Base-by-base conservation (phyloP, 2,888 invertebrate species). In the Drosophila aldrichi region DNA sequence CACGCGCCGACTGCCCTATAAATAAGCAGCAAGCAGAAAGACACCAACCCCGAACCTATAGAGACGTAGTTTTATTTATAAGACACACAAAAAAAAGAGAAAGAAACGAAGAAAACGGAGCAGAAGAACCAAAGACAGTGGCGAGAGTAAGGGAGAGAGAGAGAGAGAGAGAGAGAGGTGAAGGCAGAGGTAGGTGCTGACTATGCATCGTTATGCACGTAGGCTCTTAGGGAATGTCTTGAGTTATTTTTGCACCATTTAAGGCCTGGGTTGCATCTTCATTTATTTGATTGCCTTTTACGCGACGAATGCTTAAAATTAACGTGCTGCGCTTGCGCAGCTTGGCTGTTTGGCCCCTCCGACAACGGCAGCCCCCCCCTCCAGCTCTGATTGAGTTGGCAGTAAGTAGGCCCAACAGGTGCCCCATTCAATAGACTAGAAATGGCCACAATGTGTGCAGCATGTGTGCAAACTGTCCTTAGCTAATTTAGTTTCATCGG, bases 1-100 rank as follows among this genome's bases (percentile, higher is more conserved):
- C 89, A 85, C 85, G 85, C 86, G 90, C 79, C 78, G 63, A 68
- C 71, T 74, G 74, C 67, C 82, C 83, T 89, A 85, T 89, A 89
- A 89, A 86, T 81, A 81, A 70, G 40, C 59, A 25, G 16, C 9
- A 16, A 43, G 48, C 68, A 62, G 60, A 29, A 36, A 70, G 74
- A 29, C 48, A 64, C 49, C 56, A 46, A 59, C 61, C 57, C 71
- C 65, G 66, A 68, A 55, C 61, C 57, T 66, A 78, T 54, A 44
- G 25, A 43, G 43, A 67, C 52, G 46, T 44, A 44, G 58, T 61
- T 63, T 70, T 67, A 68, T 66, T 63, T 65, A 62, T 67, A 60
- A 63, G 48, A 56, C 36, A 10, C 32, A 46, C n/a, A 18, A 56
- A 22, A 18, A 38, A 29, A 12, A 7, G 25, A 7, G 7, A 25